These are phyloP conservation scores for Cryptocheilus praepositus DNA, from an alignment of 2,888 invertebrate species.

Conservation along the genomic window DNA sequence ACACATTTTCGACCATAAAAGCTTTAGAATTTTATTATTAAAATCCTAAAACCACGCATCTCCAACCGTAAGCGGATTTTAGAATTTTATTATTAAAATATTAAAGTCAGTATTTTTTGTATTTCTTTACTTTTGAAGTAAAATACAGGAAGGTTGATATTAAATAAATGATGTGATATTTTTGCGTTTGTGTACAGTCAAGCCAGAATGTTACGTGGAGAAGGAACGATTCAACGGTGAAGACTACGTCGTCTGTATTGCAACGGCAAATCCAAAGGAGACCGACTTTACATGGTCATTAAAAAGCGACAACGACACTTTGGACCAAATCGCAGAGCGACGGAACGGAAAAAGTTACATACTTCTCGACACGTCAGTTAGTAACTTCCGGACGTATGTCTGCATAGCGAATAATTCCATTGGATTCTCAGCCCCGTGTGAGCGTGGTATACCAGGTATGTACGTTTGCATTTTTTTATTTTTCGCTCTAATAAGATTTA, in stretches of 20 bases:
- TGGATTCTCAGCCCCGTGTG: conserved; percentile 79
- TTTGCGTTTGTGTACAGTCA: too few relatives aligned
- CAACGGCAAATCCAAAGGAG: conserved; percentile 86
- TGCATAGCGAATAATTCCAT: conserved; percentile 91
- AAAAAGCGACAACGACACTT: conserved; percentile 88
- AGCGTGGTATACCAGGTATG: conserved; percentile 77
- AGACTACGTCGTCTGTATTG: conserved; percentile 87
- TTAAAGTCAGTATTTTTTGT: too few relatives aligned
- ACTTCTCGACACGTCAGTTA: conserved; percentile 79
- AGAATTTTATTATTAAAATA: too few relatives aligned
- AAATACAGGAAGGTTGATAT: too few relatives aligned
- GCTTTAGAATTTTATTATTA: too few relatives aligned
- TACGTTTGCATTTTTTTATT: background rate
- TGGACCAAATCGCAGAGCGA: conserved; percentile 79
- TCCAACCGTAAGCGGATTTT: too few relatives aligned
- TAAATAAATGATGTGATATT: too few relatives aligned
- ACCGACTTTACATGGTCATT: conserved; percentile 90
- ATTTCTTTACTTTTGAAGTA: too few relatives aligned
- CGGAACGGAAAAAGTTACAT: conserved; percentile 79
- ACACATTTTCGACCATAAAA: too few relatives aligned
- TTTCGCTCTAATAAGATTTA: too few relatives aligned
- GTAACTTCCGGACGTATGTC: conserved; percentile 85
- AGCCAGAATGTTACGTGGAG: conserved; percentile 89
- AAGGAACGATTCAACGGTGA: conserved; percentile 84
- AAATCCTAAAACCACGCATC: too few relatives aligned